Base-by-base conservation (phyloP, 2,888 invertebrate species). In the Octodonta nipae region DNA sequence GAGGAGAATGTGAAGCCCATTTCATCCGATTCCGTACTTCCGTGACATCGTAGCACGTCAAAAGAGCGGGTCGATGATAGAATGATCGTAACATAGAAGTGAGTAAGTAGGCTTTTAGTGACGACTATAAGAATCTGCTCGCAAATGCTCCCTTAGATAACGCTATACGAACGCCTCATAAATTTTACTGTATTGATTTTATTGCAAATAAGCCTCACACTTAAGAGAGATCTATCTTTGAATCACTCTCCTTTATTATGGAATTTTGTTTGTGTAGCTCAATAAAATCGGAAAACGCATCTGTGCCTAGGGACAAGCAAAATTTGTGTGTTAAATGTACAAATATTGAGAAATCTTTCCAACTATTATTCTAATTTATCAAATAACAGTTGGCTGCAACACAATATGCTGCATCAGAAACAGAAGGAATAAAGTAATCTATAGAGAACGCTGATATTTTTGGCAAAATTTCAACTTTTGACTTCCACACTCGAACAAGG, bases 161-260 rank as follows among this genome's bases (percentile, higher is more conserved):
- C 44, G n/a, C n/a, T 37, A 40, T 37, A 32, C 32, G 33, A 47
- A 51, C 50, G 51, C 50, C 44, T 50, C 52, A 55, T 56, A 56
- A 56, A 56, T 51, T 58, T 56, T 53, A 54, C 53, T 50, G 51
- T 54, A 52, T 55, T 50, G 55, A 56, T 54, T 56, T 56, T 54
- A 56, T 53, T 54, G 53, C 54, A 55, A 56, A 56, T 53, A 54
- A 53, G 52, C 46, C 46, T 49, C 46, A 51, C 47, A 45, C 47
- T 47, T 43, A 36, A 44, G n/a, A 50, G 36, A 41, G 50, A 47
- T 50, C 43, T 46, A 42, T 49, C 49, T 44, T 42, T 38, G 43
- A 44, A 50, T 48, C 46, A 46, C 42, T 46, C 44, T 41, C 25
- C 40, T 54, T 54, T 51, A 44, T 40, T 37, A 40, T 36, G 36